These are phyloP conservation scores for Brachypteracias leptosomus DNA, from an alignment of 2,113 vertebrate genomes.

Conservation along the genomic window DNA sequence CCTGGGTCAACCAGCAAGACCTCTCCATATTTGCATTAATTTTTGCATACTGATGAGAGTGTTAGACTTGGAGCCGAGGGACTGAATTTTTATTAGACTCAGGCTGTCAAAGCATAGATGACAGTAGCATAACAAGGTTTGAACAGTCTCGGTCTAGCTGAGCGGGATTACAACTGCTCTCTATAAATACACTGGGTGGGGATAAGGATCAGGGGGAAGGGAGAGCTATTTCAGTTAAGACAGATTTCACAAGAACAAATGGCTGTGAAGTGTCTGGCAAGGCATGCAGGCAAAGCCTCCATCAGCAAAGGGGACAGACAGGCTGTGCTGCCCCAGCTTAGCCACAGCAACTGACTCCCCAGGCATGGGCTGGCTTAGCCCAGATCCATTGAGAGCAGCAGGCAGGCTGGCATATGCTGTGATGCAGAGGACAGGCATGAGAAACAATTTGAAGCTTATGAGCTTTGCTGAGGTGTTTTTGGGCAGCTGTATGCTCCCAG, in stretches of 20 bases:
- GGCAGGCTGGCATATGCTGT: accelerated
- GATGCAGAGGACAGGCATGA: background rate
- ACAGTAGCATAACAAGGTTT: accelerated
- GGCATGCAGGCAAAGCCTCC: background rate
- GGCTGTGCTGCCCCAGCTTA: background rate
- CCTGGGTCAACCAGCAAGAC: background rate
- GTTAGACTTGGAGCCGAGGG: background rate
- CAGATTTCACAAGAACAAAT: background rate
- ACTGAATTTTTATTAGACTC: background rate
- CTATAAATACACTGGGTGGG: background rate
- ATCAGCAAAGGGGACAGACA: background rate
- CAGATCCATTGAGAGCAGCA: accelerated
- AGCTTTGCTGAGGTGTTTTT: background rate
- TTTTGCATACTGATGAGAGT: background rate
- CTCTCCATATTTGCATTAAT: background rate
- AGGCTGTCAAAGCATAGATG: background rate
- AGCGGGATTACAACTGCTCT: background rate
- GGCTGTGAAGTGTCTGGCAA: accelerated
- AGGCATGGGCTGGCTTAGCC: accelerated
- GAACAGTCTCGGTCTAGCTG: background rate
- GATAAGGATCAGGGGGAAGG: background rate
- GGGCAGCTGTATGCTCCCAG: background rate
- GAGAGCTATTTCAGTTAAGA: background rate
- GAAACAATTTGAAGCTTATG: accelerated
- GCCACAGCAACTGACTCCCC: background rate